A percentile compares a stretch with the other conserved stretches of the same genome.
These are phyloP conservation scores for Drosophila paramelanica DNA, from an alignment of 2,888 invertebrate species.

Conservation along the genomic window DNA sequence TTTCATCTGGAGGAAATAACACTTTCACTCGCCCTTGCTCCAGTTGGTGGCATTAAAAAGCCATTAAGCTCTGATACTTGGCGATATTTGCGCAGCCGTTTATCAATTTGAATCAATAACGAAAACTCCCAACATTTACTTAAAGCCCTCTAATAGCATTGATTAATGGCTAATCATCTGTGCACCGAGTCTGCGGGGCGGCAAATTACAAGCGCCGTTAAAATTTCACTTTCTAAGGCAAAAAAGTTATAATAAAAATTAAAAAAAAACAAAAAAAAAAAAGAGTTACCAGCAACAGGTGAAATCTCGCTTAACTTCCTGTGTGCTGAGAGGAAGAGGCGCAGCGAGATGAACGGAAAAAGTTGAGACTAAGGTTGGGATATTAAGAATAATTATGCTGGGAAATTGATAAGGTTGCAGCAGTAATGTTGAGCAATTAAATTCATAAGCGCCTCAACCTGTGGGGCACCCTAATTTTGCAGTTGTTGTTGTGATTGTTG, in stretches of 20 bases:
- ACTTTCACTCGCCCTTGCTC: constrained; percentile 65
- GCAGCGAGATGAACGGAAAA: constrained; percentile 20
- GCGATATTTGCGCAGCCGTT: constrained; percentile 36
- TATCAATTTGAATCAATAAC: constrained; percentile 65
- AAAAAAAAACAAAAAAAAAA: constrained; percentile 20
- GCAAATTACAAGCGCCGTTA: constrained; percentile 58
- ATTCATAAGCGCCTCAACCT: constrained; percentile 72
- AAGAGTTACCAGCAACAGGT: constrained; percentile 61
- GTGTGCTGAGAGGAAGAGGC: constrained; percentile 55
- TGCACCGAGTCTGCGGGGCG: constrained; percentile 28
- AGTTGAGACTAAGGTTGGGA: constrained; percentile 28
- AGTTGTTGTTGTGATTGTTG: constrained; percentile 35
- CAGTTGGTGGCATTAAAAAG: constrained; percentile 51
- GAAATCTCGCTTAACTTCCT: constrained; percentile 73
- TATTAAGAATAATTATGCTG: constrained; percentile 77
- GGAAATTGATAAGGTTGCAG: constrained; percentile 64
- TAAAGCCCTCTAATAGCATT: constrained; percentile 34
- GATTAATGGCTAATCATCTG: constrained; percentile 68
- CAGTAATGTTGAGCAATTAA: constrained; percentile 76
- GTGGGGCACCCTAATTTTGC: constrained; percentile 71
- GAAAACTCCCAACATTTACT: constrained; percentile 17
- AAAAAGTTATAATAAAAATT: constrained; percentile 23
- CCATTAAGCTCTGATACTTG: constrained; percentile 42
- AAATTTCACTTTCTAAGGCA: constrained; percentile 74
- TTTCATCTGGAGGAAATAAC: neutral